phyloP scores from a whole-genome alignment of 2,888 invertebrate species.

The Chalcis sispes region DNA sequence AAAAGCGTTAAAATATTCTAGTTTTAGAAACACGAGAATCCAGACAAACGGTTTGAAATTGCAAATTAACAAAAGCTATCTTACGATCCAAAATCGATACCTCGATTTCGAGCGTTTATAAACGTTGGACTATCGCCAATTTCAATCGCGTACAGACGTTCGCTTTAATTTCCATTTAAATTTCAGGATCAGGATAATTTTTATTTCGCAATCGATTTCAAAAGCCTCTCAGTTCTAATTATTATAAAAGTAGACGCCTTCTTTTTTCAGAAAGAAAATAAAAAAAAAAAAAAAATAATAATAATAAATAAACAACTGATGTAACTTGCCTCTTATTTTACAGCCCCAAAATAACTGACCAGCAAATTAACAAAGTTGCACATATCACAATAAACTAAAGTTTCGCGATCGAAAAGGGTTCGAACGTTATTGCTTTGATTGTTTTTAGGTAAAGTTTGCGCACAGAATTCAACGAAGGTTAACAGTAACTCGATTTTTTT shows the following conservation, averaged over 20 bases:
- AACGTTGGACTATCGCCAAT: too few species aligned
- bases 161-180: too few species aligned
- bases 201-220: not conserved
- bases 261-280: slow-evolving; percentile 4
- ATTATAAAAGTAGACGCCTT: slow-evolving; percentile 13
- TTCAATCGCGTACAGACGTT: not conserved
- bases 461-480: slow-evolving; percentile 1
- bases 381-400: not conserved
- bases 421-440: not conserved
- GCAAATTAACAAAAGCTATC: too few species aligned
- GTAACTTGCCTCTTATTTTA: slow-evolving; percentile 56
- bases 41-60: slow-evolving; percentile 18
- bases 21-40: slow-evolving; percentile 29
- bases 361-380: slow-evolving; percentile 30
- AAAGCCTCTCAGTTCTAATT: slow-evolving; percentile 26
- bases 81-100: too few species aligned
- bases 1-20: not conserved
- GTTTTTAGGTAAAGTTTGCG: too few species aligned
- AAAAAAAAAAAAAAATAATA: slow-evolving; percentile 12
- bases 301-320: too few species aligned
- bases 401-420: not conserved
- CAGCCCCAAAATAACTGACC: slow-evolving; percentile 51
- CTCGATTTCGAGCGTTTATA: too few species aligned
- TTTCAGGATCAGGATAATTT: not conserved
- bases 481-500: not conserved